Evolutionary conservation across 2,113 vertebrate genomes (phyloP), one percentile per base, ranked within the genome.

Genomic region (Orycteropus afer): DNA sequence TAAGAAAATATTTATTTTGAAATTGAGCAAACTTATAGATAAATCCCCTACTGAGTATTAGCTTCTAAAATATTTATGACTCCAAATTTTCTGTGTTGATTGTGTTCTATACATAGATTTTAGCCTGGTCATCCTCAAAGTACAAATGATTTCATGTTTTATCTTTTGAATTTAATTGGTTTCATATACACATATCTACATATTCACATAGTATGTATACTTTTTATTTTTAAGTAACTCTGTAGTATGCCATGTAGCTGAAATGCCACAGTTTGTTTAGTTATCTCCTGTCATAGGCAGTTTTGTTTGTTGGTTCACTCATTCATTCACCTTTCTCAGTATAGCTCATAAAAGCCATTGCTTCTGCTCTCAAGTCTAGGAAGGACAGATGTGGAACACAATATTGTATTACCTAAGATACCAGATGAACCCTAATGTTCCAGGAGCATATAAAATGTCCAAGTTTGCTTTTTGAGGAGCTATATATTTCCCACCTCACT

Each of bases 1-100:
- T 87, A 59, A 57, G 55, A n/a, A 87, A 86, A 73, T 73, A 92
- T 69, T 90, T 89, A 47, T 91, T 88, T 93, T 76, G 73, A 91
- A 88, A 83, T 80, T 82, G 25, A 90, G 45, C 14, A 85, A 49
- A 67, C 65, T 37, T 89, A 59, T 57, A 89, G 85, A 85, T 85
- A 91, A 94, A 79, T 69, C 51, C 27, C 59, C n/a, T 89, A 74
- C 34, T 74, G 47, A 92, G 23, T 80, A 67, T 29, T 94, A 76
- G 49, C 59, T 25, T 92, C 40, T 67, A 80, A 83, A 89, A 67
- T 67, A 85, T 80, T 83, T 84, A 88, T 9, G 14, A 94, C 14
- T 74, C 40, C 51, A 86, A 37, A 59, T 37, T 61, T 61, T 57
- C 42, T 61, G 13, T 76, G 42, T 92, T 80, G 22, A 74, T 1